phyloP scores from a whole-genome alignment of 64 coral and sea anemone genomes.

The Stylophora pistillata region DNA sequence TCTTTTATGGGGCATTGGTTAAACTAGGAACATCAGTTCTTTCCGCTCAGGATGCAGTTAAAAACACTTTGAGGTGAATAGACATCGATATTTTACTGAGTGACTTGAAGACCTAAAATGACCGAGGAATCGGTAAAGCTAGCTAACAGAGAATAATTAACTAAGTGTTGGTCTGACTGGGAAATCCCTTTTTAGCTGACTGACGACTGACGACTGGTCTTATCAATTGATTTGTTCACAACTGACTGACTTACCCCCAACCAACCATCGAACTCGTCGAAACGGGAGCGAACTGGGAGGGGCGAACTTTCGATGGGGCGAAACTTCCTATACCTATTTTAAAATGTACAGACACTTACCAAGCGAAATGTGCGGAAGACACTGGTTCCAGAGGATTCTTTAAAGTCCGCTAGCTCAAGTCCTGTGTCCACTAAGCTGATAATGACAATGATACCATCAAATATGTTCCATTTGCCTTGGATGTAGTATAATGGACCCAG shows the following conservation, averaged over 20 bases:
- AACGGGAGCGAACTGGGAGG: neutral
- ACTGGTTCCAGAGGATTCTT: constrained; percentile 57
- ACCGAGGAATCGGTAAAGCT: no score
- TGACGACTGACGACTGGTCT: no score
- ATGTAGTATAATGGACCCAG: constrained; percentile 71
- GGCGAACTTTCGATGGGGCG: neutral
- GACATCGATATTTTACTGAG: no score
- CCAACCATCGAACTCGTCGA: neutral
- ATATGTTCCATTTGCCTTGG: constrained; percentile 85
- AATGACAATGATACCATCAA: constrained; percentile 79
- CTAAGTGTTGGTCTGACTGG: neutral
- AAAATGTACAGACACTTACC: constrained; percentile 25
- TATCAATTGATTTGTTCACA: no score
- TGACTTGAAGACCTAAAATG: no score
- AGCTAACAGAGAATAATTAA: neutral
- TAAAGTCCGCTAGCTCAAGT: constrained; percentile 1
- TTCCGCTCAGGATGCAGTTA: no score
- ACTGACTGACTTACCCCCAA: neutral
- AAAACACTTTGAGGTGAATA: no score
- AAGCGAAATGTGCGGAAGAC: constrained; percentile 79
- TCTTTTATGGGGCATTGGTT: no score
- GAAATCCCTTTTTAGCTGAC: no score
- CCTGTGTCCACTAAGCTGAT: constrained; percentile 70
- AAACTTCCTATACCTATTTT: no score
- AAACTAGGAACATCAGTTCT: no score